Conservation (phyloP, 2,888 invertebrate species). For the Heliconius ethilla region DNA sequence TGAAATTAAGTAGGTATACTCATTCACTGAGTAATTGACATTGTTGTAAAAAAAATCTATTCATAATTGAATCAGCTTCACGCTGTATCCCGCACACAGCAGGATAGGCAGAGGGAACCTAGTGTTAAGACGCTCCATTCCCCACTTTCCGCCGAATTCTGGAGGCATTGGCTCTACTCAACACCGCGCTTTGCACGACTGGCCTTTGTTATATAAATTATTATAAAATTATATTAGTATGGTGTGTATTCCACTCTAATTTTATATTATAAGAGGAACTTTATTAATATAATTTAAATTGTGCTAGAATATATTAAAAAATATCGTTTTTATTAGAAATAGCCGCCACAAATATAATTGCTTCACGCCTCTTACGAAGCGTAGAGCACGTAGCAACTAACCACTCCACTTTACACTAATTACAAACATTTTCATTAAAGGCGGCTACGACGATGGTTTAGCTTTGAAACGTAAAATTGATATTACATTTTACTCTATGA, state of each 20-base stretch:
- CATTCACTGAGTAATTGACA: neutral
- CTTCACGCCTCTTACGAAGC: slow-evolving; percentile 10
- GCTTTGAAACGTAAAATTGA: slow-evolving; percentile 17
- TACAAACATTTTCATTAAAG: slow-evolving; percentile 9
- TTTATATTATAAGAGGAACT: neutral
- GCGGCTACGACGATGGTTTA: neutral
- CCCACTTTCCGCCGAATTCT: too few species aligned
- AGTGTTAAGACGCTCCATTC: too few species aligned
- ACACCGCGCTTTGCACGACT: too few species aligned
- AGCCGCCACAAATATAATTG: neutral
- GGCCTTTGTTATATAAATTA: neutral
- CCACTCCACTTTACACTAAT: slow-evolving; percentile 5
- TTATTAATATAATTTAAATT: neutral
- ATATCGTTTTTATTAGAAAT: slow-evolving; percentile 3
- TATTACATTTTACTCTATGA: neutral
- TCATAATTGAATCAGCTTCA: too few species aligned
- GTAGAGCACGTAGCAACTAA: slow-evolving; percentile 13
- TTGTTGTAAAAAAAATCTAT: neutral
- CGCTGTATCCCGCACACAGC: too few species aligned
- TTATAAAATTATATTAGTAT: neutral
- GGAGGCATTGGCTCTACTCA: too few species aligned
- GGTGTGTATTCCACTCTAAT: too few species aligned
- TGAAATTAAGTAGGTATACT: neutral
- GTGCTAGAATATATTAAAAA: neutral
- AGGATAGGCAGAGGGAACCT: too few species aligned